Conservation (phyloP, 2,888 invertebrate species). For the Melinopterus prodromus region DNA sequence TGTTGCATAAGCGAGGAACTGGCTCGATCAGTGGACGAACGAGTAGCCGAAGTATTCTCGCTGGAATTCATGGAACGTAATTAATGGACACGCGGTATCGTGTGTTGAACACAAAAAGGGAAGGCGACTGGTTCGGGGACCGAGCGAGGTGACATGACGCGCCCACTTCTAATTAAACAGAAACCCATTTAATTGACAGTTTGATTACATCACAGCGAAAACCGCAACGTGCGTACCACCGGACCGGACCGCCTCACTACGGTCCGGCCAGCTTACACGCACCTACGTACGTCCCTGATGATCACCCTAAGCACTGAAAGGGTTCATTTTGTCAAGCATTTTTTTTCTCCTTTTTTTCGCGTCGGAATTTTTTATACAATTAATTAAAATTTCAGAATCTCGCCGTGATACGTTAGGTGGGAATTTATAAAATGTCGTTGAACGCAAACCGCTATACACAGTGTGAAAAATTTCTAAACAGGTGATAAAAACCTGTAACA, state of each 20-base stretch:
- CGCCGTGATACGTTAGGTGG: not conserved
- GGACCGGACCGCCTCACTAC: not conserved
- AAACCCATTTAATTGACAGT: constrained; percentile 59
- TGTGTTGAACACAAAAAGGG: constrained; percentile 24
- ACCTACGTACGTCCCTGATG: not conserved
- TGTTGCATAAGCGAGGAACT: not conserved
- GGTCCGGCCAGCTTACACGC: not conserved
- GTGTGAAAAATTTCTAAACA: not conserved
- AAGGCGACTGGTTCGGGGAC: constrained; percentile 44
- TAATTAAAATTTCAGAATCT: not conserved
- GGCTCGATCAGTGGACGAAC: not conserved
- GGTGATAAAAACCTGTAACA: no score
- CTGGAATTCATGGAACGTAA: not conserved
- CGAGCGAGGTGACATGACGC: constrained; percentile 51
- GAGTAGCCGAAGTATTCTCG: not conserved
- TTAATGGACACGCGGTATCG: constrained; percentile 4
- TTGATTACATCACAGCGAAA: constrained; percentile 56
- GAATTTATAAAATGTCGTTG: not conserved
- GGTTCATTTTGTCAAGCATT: not conserved
- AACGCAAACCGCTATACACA: not conserved
- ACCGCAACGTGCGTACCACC: not conserved
- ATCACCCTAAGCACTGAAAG: not conserved
- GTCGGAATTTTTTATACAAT: not conserved
- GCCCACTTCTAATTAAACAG: constrained; percentile 56
- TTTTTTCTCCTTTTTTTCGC: not conserved